Percentiles rank a stretch among this genome's conserved stretches.
Evolutionary conservation across 2,797 vertebrate species (phyloP).

Genomic region (Spatula versicolor): DNA sequence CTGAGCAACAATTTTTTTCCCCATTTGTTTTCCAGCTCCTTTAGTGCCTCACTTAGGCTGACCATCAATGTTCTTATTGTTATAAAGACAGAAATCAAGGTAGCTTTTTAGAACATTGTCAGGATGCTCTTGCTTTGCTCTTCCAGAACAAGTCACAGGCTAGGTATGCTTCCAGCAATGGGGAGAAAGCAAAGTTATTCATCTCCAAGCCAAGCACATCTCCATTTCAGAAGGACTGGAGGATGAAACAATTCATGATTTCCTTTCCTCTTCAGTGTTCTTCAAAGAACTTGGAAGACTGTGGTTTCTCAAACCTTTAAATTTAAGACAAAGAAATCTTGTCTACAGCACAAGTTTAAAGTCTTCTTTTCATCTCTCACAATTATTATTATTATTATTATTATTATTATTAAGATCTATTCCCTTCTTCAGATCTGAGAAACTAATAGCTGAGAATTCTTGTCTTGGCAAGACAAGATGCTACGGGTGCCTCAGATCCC

Average conservation of each 20-base stretch:
- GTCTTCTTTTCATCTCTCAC: neutral
- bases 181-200: neutral
- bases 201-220: neutral
- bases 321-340: neutral
- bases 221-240: conserved; percentile 47
- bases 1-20: neutral
- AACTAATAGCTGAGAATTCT: neutral
- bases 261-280: neutral
- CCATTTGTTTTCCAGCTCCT: neutral
- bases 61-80: neutral
- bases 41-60: neutral
- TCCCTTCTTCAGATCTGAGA: neutral
- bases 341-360: neutral
- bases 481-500: neutral
- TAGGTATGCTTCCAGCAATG: neutral
- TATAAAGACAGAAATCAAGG: neutral
- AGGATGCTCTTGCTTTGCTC: neutral
- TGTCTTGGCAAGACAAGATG: neutral
- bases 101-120: neutral
- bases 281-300: conserved; percentile 29
- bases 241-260: conserved; percentile 39
- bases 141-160: neutral
- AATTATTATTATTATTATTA: conserved; percentile 26
- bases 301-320: conserved; percentile 8
- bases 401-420: conserved; percentile 12